These are phyloP conservation scores for Aselliscus stoliczkanus DNA, from an alignment of 2,797 vertebrate genomes.

Conservation along the genomic window DNA sequence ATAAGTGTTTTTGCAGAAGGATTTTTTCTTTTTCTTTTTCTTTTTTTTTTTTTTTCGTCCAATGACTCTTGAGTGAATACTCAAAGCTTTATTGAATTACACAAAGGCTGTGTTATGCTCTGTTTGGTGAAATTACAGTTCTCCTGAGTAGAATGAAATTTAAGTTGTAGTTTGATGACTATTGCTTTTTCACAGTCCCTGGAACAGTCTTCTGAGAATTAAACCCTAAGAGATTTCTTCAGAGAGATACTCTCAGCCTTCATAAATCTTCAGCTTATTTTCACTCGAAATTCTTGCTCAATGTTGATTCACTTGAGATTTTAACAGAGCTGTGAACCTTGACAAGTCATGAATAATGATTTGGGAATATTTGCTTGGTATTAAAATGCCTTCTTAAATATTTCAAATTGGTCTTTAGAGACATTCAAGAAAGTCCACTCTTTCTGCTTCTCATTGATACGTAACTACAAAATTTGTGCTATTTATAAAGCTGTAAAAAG, in stretches of 20 bases:
- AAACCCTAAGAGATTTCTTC: constrained; percentile 9
- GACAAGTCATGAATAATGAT: constrained; percentile 59
- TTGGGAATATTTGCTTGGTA: constrained; percentile 63
- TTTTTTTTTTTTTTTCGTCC: background rate
- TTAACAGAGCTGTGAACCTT: constrained; percentile 48
- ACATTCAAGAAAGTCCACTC: background rate
- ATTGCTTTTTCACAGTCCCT: background rate
- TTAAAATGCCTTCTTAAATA: constrained; percentile 75
- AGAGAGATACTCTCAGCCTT: constrained; percentile 2
- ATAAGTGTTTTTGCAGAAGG: background rate
- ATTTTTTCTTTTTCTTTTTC: background rate
- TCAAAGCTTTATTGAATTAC: background rate
- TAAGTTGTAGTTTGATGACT: background rate
- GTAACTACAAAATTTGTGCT: background rate
- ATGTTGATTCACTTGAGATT: constrained; percentile 58
- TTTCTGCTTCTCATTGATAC: constrained; percentile 52
- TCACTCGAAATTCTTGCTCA: constrained; percentile 53
- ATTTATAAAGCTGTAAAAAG: background rate
- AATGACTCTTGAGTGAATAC: background rate
- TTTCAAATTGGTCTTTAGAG: constrained; percentile 69
- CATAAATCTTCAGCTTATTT: constrained; percentile 59
- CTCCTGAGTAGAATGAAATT: constrained; percentile 35
- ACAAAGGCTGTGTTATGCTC: background rate
- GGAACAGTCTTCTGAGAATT: constrained; percentile 46
- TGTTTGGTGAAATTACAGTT: background rate